These are phyloP conservation scores for Vesta saturnalis DNA, from an alignment of 2,888 invertebrate species.

Conservation along the genomic window DNA sequence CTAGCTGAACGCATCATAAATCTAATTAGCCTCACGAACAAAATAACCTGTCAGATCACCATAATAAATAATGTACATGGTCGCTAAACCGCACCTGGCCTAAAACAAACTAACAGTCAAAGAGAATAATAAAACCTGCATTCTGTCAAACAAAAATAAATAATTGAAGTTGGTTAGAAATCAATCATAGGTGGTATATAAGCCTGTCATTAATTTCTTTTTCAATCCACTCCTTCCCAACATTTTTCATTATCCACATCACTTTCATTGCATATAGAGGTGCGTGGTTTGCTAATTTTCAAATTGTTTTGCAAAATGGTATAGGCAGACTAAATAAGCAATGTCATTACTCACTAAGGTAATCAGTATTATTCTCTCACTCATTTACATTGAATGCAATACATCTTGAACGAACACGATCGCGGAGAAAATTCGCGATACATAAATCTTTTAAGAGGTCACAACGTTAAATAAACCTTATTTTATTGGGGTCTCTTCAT, in stretches of 20 bases:
- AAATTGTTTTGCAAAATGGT: slow-evolving; percentile 24
- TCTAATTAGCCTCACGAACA: slow-evolving; percentile 60
- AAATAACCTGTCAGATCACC: slow-evolving; percentile 58
- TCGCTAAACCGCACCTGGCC: slow-evolving; percentile 53
- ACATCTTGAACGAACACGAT: slow-evolving; percentile 57
- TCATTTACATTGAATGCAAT: slow-evolving; percentile 62
- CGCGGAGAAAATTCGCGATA: slow-evolving; percentile 55
- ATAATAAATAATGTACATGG: slow-evolving; percentile 56
- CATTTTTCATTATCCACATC: slow-evolving; percentile 4
- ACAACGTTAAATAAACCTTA: slow-evolving; percentile 55
- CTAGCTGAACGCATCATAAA: slow-evolving; percentile 58
- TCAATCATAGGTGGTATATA: slow-evolving; percentile 31
- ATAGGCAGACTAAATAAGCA: slow-evolving; percentile 48
- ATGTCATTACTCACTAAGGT: slow-evolving; percentile 53
- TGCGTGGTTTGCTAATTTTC: slow-evolving; percentile 28
- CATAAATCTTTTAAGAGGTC: slow-evolving; percentile 56
- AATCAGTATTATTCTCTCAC: slow-evolving; percentile 58
- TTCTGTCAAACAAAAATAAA: slow-evolving; percentile 38
- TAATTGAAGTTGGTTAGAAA: slow-evolving; percentile 29
- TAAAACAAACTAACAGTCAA: slow-evolving; percentile 50
- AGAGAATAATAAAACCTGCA: slow-evolving; percentile 39
- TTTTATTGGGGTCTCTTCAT: slow-evolving; percentile 56
- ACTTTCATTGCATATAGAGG: not conserved
- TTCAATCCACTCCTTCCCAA: slow-evolving; percentile 18
- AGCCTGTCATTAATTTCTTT: slow-evolving; percentile 24